Conservation (phyloP, 2,113 vertebrate species). For the Aix galericulata region DNA sequence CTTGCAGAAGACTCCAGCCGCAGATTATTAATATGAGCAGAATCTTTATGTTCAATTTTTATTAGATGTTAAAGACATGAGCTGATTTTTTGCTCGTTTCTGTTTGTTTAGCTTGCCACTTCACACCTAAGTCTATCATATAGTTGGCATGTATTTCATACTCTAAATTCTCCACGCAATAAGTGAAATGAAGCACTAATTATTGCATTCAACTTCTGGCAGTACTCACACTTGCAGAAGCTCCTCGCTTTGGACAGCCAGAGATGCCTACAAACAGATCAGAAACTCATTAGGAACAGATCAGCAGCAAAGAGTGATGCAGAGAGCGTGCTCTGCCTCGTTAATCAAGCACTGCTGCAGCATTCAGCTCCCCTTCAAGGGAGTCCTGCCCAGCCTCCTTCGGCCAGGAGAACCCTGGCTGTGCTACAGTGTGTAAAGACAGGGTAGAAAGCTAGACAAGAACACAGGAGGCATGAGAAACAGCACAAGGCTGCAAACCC, state of each 20-base stretch:
- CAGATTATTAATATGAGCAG: neutral
- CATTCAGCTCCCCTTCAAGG: neutral
- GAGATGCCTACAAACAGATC: conserved; percentile 73
- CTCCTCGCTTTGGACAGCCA: conserved; percentile 73
- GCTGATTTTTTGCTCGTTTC: neutral
- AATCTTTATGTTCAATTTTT: neutral
- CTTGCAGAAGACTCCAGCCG: neutral
- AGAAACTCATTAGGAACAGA: conserved; percentile 3
- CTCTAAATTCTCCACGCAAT: neutral
- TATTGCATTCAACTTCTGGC: neutral
- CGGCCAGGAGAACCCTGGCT: neutral
- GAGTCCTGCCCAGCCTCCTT: neutral
- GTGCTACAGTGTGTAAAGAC: neutral
- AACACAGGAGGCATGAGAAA: neutral
- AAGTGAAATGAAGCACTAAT: neutral
- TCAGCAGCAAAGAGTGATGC: neutral
- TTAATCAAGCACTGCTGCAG: neutral
- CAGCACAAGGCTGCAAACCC: neutral
- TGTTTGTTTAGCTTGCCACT: neutral
- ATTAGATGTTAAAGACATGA: neutral
- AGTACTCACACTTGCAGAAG: conserved; percentile 81
- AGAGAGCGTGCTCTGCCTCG: neutral
- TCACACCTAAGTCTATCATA: neutral
- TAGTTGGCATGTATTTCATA: neutral
- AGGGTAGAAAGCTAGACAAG: neutral